phyloP scores from a whole-genome alignment of 2,797 vertebrate species.

The Dendrocincla tyrannina region DNA sequence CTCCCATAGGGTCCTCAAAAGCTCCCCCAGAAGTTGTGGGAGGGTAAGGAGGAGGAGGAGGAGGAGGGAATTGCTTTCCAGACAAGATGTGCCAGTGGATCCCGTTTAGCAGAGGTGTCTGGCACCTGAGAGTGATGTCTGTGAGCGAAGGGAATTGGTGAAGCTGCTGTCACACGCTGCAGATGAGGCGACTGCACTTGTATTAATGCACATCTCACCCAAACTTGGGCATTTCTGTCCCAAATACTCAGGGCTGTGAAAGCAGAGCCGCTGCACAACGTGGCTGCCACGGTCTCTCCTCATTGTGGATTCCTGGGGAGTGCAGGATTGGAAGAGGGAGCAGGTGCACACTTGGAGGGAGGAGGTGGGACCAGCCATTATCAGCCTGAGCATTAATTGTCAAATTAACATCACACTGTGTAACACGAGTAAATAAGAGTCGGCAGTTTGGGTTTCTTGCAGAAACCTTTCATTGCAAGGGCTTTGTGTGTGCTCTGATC shows the following conservation, averaged over 20 bases:
- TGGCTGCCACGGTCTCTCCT: not conserved
- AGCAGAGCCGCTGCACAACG: fast-evolving
- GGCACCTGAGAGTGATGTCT: not conserved
- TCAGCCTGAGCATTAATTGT: not conserved
- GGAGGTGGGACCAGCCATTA: conserved; percentile 24
- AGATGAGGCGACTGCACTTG: not conserved
- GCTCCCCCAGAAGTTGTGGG: not conserved
- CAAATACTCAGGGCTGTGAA: fast-evolving
- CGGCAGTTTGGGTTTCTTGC: not conserved
- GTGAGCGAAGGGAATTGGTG: not conserved
- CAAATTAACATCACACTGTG: conserved; percentile 18
- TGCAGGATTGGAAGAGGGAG: not conserved
- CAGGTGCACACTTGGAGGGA: conserved; percentile 32
- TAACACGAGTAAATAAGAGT: not conserved
- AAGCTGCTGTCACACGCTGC: not conserved
- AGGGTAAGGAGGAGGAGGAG: not conserved
- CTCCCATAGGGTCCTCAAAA: not conserved
- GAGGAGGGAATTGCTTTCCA: not conserved
- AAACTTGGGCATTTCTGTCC: not conserved
- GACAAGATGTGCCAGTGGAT: not conserved
- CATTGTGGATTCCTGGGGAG: not conserved
- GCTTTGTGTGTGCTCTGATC: not conserved
- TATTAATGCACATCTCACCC: not conserved
- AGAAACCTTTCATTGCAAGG: not conserved
- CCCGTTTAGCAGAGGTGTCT: not conserved